A percentile compares a stretch with the other conserved stretches of the same genome.
These are phyloP conservation scores for Shinisaurus crocodilurus DNA, from an alignment of 2,113 vertebrate genomes.

Conservation along the genomic window DNA sequence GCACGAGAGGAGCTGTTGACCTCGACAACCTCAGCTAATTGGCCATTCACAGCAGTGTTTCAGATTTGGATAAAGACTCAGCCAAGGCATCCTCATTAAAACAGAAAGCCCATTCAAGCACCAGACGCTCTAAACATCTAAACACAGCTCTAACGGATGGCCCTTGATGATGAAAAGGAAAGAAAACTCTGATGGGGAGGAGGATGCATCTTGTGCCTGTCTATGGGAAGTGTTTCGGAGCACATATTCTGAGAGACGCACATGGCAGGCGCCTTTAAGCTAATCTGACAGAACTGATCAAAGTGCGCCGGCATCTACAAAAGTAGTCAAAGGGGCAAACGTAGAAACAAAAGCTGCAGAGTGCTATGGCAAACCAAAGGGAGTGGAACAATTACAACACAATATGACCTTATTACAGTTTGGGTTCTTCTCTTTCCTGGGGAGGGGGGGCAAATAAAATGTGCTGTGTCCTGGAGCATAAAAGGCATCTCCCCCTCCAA, in stretches of 20 bases:
- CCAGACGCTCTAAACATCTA: neutral
- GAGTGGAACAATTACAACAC: neutral
- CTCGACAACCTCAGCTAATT: conserved; percentile 7
- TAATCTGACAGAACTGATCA: conserved; percentile 6
- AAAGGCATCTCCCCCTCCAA: neutral
- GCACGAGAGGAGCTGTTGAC: conserved; percentile 45
- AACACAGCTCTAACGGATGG: neutral
- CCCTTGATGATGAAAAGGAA: conserved; percentile 19
- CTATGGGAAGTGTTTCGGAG: neutral
- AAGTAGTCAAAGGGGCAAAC: conserved; percentile 26
- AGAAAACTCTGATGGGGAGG: neutral
- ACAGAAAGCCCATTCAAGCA: conserved; percentile 11
- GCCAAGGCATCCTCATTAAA: conserved; percentile 15
- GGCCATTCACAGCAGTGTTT: conserved; percentile 31
- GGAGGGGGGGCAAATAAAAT: neutral
- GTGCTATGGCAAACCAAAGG: conserved; percentile 18
- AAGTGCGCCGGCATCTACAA: conserved; percentile 16
- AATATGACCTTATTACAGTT: neutral
- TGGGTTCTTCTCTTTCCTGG: neutral
- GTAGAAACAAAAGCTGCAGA: neutral
- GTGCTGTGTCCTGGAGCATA: neutral
- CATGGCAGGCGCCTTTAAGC: neutral
- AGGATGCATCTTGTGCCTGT: neutral
- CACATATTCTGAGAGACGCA: neutral
- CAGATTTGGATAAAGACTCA: conserved; percentile 21